Base-by-base conservation (phyloP, 2,797 vertebrate species). In the Lophius americanus region DNA sequence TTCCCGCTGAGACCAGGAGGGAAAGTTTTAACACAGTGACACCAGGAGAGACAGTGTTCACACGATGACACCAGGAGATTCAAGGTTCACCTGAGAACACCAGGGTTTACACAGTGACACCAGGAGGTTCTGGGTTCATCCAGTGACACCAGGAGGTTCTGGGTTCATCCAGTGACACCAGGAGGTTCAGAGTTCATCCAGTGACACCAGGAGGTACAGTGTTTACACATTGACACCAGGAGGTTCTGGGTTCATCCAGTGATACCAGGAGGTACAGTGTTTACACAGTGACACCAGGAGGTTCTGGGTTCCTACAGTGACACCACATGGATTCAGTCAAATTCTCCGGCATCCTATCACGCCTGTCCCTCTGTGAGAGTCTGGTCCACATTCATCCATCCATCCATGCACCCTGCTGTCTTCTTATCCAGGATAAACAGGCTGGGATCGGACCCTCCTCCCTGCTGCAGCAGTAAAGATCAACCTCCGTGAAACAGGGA, bases 341-440 rank as follows among this genome's bases (percentile, higher is more conserved):
- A 52, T 37, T 64, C 85, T 78, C 80, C 60, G 64, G 53, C 0
- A 58, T 49, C 62, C 62, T 63, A 52, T 84, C 71, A 86, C 85
- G 65, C 72, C 76, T 73, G 78, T 58, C 79, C 72, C 67, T 85
- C 70, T 79, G 65, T 13, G 44, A 49, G 63, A 64, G 43, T 49
- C 51, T 52, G 58, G 55, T 76, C 79, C 76, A 57, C 33, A 68
- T 49, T 54, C 65, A 60, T 75, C 57, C 55, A 55, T 46, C 55
- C 6, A 51, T 51, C 60, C 52, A 5, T 62, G 58, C 65, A 70
- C 64, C 51, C 56, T 0, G 64, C 63, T 68, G 14, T 60, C 78
- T 70, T 37, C 60, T 43, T 39, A 33, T 85, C 84, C 85, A 88
- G 86, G 74, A 86, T 74, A 78, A 91, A 91, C 85, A 91, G 48